phyloP scores from a whole-genome alignment of 92 coral and sea anemone genomes.

The Paragorgia papillata region DNA sequence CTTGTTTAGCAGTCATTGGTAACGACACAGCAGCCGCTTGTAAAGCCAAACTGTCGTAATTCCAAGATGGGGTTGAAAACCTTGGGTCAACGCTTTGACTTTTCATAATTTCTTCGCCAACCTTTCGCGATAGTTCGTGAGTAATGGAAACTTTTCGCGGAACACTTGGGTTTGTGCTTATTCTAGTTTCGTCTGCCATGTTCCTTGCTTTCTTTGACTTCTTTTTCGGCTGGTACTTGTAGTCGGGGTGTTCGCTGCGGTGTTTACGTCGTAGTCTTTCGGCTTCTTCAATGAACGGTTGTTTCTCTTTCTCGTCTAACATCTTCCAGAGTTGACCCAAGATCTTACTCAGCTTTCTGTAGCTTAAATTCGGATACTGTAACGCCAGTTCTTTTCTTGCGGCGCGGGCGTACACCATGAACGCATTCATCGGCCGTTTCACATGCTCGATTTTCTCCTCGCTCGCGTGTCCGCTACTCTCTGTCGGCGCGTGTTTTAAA shows the following conservation, averaged over 20 bases:
- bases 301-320: slow-evolving; percentile 92
- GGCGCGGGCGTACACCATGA: slow-evolving; percentile 99
- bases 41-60: slow-evolving; percentile 25
- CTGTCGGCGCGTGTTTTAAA: slow-evolving; percentile 78
- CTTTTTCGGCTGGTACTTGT: slow-evolving; percentile 94
- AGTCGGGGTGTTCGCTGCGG: slow-evolving; percentile 95
- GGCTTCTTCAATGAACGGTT: slow-evolving; percentile 97
- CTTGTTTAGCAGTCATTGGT: slow-evolving; percentile 33
- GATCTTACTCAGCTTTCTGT: slow-evolving; percentile 95
- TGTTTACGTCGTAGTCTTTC: slow-evolving; percentile 95
- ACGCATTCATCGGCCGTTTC: slow-evolving; percentile 98
- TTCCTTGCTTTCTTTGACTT: slow-evolving; percentile 69
- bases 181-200: background rate
- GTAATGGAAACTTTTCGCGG: slow-evolving; percentile 36
- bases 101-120: slow-evolving; percentile 30
- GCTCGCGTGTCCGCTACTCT: slow-evolving; percentile 79
- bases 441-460: slow-evolving; percentile 84
- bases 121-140: slow-evolving; percentile 37
- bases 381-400: slow-evolving; percentile 93
- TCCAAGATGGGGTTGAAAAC: slow-evolving; percentile 23
- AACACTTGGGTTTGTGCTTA: slow-evolving; percentile 7
- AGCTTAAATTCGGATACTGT: slow-evolving; percentile 96
- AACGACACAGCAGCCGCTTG: slow-evolving; percentile 33
- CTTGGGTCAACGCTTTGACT: slow-evolving; percentile 21
- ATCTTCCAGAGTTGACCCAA: slow-evolving; percentile 95